These are phyloP conservation scores for Tetramorium parvispinum DNA, from an alignment of 1,140 invertebrate genomes.

Conservation along the genomic window DNA sequence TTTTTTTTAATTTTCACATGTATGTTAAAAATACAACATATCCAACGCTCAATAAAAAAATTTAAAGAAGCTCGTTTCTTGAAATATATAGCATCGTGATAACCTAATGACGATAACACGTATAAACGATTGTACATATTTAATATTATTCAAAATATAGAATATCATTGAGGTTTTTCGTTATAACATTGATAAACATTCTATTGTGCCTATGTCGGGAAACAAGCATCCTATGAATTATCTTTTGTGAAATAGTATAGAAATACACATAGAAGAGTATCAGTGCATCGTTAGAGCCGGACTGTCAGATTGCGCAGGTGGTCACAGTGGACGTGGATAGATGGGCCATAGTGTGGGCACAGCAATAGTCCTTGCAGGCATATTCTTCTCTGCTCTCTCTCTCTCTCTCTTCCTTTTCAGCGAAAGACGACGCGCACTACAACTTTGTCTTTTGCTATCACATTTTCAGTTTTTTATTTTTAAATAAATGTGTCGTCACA, in stretches of 20 bases:
- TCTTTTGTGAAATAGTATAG: slow-evolving; percentile 9
- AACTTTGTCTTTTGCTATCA: slow-evolving; percentile 14
- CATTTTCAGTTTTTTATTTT: slow-evolving; percentile 1
- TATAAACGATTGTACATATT: not conserved
- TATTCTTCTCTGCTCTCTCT: slow-evolving; percentile 31
- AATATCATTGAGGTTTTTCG: slow-evolving; percentile 15
- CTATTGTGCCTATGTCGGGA: not conserved
- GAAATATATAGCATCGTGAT: not conserved
- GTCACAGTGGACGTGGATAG: slow-evolving; percentile 74
- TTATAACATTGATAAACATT: not conserved
- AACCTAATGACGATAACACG: not conserved
- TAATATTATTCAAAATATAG: not conserved
- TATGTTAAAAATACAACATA: not conserved
- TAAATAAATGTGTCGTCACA: not conserved
- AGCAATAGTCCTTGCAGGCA: slow-evolving; percentile 52
- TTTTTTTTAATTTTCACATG: not conserved
- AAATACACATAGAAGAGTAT: slow-evolving; percentile 30
- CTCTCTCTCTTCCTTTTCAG: not conserved
- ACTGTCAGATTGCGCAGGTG: slow-evolving; percentile 74
- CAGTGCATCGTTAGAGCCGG: slow-evolving; percentile 74
- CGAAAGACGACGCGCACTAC: not conserved
- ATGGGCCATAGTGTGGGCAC: slow-evolving; percentile 69
- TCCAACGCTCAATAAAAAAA: not conserved
- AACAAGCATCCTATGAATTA: slow-evolving; percentile 18
- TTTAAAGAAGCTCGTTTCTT: not conserved